phyloP scores from a whole-genome alignment of 2,113 vertebrate species.

The human (Homo sapiens) region GRCh38 chr11:40287001-40287500 shows the following conservation, averaged over 20 bases:
- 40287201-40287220: background rate
- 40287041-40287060: background rate
- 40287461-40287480: background rate
- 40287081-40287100: background rate
- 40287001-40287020: background rate
- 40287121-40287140: background rate
- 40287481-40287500: background rate
- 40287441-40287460: background rate
- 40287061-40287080: background rate
- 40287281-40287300: too few relatives aligned
- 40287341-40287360: background rate
- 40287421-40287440: background rate
- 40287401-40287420: background rate
- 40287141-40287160: background rate
- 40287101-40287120: background rate
- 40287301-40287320: background rate
- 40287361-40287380: too few relatives aligned
- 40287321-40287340: background rate
- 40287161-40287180: background rate
- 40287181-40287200: background rate
- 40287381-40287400: fast-evolving
- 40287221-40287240: background rate
- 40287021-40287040: background rate
- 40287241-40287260: background rate
- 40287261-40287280: background rate